A percentile compares a stretch with the other conserved stretches of the same genome.
Conservation (phyloP, 2,113 vertebrate genomes). For the human (Homo sapiens) region GRCh38 chr12:112692501-112693000, state of each 20-base stretch:
- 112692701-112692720: not conserved
- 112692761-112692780: not conserved
- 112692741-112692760: not conserved
- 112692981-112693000: not conserved
- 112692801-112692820: not conserved
- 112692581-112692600: not conserved
- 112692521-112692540: not conserved
- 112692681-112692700: not conserved
- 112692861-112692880: not conserved
- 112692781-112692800: not conserved
- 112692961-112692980: not conserved
- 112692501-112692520: not conserved
- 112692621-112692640: not conserved
- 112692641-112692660: not conserved
- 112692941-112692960: not conserved
- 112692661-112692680: not conserved
- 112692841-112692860: too few relatives aligned
- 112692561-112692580: not conserved
- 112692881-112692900: not conserved
- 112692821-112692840: not conserved
- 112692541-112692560: not conserved
- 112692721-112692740: not conserved
- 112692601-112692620: not conserved
- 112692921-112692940: not conserved
- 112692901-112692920: not conserved